Conservation (phyloP, 1,140 invertebrate species). For the Steinernema khuongi region DNA sequence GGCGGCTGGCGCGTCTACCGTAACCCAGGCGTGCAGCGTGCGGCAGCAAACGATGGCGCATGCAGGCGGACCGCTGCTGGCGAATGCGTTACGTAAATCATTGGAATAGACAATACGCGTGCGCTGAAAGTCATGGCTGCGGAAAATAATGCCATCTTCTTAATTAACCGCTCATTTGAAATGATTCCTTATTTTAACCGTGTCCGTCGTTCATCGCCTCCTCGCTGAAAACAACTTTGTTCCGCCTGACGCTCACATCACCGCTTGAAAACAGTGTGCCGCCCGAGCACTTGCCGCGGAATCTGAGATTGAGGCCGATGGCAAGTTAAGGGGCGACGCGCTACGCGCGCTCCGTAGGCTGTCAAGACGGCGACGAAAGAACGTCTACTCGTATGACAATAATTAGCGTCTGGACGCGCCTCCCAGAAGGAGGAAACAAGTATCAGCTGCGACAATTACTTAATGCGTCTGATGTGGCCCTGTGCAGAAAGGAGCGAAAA, state of each 20-base stretch:
- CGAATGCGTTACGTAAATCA: too few relatives aligned
- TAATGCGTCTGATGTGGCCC: neutral
- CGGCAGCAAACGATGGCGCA: too few relatives aligned
- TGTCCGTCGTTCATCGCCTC: too few relatives aligned
- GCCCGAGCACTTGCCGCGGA: neutral
- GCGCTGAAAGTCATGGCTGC: neutral
- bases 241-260: neutral
- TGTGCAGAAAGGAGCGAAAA: neutral
- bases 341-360: neutral
- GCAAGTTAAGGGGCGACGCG: neutral
- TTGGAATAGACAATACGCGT: too few relatives aligned
- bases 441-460: conserved; percentile 1
- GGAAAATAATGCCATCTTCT: neutral
- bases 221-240: conserved; percentile 1
- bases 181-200: conserved; percentile 13
- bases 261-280: conserved; percentile 4
- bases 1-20: too few relatives aligned
- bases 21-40: too few relatives aligned
- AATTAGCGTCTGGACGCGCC: neutral
- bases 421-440: neutral
- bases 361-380: neutral
- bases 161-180: conserved; percentile 8
- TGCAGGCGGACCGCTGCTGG: too few relatives aligned
- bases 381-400: conserved; percentile 1
- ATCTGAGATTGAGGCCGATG: neutral